Base-by-base conservation (phyloP, 2,888 invertebrate genomes). In the Physocephala rufipes region DNA sequence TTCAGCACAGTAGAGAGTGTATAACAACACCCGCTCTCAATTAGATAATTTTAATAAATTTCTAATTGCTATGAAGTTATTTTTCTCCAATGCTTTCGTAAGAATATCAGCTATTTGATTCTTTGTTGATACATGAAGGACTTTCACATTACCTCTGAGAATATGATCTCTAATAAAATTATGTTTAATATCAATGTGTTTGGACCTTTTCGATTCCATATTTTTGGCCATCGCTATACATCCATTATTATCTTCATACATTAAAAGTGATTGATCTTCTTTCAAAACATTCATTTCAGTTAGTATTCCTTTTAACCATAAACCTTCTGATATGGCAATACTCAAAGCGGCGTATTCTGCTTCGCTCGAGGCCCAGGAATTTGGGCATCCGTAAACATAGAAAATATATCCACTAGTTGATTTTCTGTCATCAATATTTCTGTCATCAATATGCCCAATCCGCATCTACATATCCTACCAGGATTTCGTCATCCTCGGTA, bases 341-440 rank as follows among this genome's bases (percentile, higher is more conserved):
- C 71, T 71, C 9, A 71, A 30, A 4, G 71, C 71, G 16, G 73
- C 45, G 64, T 72, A 73, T 66, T 74, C 71, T 4, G 73, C 75
- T 55, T 75, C 75, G 4, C 67, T 70, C 7, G 71, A 71, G 16
- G 73, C 43, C 71, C 71, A 74, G 7, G 64, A 66, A 47, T 71
- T 58, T 24, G 66, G 26, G 47, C 65, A 59, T 15, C 58, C 75
- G 62, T 69, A 72, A 21, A 74, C 68, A 30, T 69, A 65, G 45
- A 67, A 74, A n/a, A 72, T 51, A 64, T 68, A 72, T 26, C 73
- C 73, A 4, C 72, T 72, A 24, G 55, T 65, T 13, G 75, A 75
- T 53, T 73, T 75, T 16, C 72, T 64, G 55, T 73, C 72, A 16
- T 21, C 55, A 3, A 36, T 45, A 61, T 67, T 64, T n/a, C n/a